Conservation (phyloP, 2,113 vertebrate species). For the Hylia prasina region DNA sequence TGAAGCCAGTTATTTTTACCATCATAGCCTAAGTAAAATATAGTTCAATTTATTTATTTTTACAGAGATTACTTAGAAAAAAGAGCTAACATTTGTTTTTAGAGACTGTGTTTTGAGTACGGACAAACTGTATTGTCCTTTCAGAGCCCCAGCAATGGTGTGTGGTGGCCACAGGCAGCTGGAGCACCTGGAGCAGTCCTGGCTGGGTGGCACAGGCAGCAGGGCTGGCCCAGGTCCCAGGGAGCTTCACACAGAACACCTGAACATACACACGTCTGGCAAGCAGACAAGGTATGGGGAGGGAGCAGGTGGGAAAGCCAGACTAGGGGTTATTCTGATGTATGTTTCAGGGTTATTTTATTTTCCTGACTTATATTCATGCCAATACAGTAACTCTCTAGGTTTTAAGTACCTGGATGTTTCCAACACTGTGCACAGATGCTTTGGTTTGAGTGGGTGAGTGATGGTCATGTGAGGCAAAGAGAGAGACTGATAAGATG, state of each 20-base stretch:
- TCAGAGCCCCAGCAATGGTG: neutral
- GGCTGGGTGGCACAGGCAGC: neutral
- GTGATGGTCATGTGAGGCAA: conserved; percentile 37
- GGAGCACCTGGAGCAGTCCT: neutral
- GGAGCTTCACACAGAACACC: fast-evolving
- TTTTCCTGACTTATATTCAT: neutral
- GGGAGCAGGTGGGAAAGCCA: neutral
- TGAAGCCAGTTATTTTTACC: neutral
- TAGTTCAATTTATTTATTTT: neutral
- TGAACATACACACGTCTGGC: neutral
- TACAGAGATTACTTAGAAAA: neutral
- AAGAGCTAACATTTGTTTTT: neutral
- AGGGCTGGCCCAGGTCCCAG: neutral
- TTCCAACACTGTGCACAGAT: conserved; percentile 23
- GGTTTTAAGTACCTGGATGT: neutral
- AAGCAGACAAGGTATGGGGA: neutral
- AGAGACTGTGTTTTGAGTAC: neutral
- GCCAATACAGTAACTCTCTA: neutral
- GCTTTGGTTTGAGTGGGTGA: conserved; percentile 39
- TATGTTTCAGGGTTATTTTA: neutral
- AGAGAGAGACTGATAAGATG: conserved; percentile 9
- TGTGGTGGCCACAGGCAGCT: neutral
- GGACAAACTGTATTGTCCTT: neutral
- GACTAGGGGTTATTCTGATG: neutral
- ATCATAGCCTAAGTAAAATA: neutral